Evolutionary conservation across 2,888 invertebrate genomes (phyloP).

Genomic region (Epinotia demarniana): DNA sequence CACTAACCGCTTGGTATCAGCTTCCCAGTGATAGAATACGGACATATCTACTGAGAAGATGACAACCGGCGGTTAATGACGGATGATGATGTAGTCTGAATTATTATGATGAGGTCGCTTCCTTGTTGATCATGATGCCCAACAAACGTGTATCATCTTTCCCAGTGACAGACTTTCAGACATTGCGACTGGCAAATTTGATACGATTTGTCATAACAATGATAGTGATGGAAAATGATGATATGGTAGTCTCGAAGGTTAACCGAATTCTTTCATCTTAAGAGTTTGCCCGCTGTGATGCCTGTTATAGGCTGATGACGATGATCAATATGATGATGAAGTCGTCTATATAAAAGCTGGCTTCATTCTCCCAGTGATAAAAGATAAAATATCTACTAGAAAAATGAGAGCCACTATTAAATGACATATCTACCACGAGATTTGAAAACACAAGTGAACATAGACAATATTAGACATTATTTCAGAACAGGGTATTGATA

Average conservation of each 20-base stretch:
- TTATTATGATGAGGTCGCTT: constrained; percentile 13
- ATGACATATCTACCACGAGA: not conserved
- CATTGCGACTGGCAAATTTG: constrained; percentile 33
- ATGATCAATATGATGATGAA: not conserved
- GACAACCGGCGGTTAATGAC: constrained; percentile 40
- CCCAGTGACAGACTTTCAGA: constrained; percentile 38
- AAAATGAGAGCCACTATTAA: constrained; percentile 20
- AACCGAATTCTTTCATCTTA: not conserved
- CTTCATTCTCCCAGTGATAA: constrained; percentile 33
- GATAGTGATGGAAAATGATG: not conserved
- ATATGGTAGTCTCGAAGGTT: not conserved
- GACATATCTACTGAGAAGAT: constrained; percentile 48
- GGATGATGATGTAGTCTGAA: constrained; percentile 20
- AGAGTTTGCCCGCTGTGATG: not conserved
- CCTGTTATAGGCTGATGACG: not conserved
- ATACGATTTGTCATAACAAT: constrained; percentile 22
- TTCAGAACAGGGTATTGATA: not conserved
- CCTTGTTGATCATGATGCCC: constrained; percentile 8
- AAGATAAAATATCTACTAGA: constrained; percentile 40
- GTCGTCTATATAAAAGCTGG: constrained; percentile 12
- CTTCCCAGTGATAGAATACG: constrained; percentile 61
- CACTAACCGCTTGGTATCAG: constrained; percentile 31
- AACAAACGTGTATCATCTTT: constrained; percentile 27
- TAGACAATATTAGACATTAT: not conserved
- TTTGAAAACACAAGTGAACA: too few relatives aligned